Base-by-base conservation (phyloP, 2,113 vertebrate genomes). In the Coregonus clupeaformis region DNA sequence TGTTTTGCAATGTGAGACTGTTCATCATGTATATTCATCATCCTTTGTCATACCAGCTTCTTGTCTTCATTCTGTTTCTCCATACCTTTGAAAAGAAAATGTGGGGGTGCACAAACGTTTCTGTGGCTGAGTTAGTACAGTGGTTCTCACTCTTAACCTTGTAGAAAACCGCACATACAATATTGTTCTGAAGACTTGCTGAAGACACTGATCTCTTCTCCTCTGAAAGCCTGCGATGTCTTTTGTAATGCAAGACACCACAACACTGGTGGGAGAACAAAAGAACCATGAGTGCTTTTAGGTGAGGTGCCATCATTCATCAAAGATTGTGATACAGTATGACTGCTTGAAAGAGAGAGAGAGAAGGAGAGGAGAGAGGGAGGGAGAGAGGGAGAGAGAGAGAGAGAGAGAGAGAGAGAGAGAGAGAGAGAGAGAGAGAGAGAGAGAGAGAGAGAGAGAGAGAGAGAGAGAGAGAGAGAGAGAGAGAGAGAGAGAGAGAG, bases 201-300 rank as follows among this genome's bases (percentile, higher is more conserved):
- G 57, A 20, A 60, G 57, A 60, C 16, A 29, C 18, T 66, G 3
- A 36, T 66, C 64, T n/a, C 16, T 42, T 42, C 36, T 29, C 30
- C 27, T 66, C 22, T 6, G 29, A 66, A 32, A 14, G 29, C 14
- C 12, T 6, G 14, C 49, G 4, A 66, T 66, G 57, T 66, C 25
- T 66, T 71, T 18, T 68, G 60, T 84, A 77, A 79, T 49, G 77
- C 80, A 81, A 82, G 47, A 82, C 64, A 3, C 63, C 75, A 80
- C 74, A 81, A 87, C 57, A 49, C 64, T 66, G 9, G 9, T 42
- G 16, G 5, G 29, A 4, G 77, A 73, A 73, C 32, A n/a, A 57
- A 6, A n/a, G 9, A 60, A 16, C 57, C 57, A 60, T 16, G 1
- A 60, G 57, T 16, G 6, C 47, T 52, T 52, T 52, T 52, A 14